A percentile compares a stretch with the other conserved stretches of the same genome.
Conservation (phyloP, 2,888 invertebrate species). For the Tromatobia lineatoria region DNA sequence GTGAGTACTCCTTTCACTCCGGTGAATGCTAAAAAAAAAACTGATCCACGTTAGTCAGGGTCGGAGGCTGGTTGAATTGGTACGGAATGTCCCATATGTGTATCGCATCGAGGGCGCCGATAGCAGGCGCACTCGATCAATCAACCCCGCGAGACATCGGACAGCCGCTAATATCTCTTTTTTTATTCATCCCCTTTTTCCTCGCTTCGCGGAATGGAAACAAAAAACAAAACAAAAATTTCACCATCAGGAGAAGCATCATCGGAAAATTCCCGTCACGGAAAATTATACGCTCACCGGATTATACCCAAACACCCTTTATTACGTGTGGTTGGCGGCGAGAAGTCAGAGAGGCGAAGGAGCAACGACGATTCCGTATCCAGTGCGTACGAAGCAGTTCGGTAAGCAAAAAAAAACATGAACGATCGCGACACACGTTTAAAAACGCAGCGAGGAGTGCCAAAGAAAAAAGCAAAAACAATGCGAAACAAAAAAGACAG, state of each 20-base stretch:
- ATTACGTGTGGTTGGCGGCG: slow-evolving; percentile 98
- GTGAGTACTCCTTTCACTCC: too few species aligned
- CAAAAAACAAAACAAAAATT: slow-evolving; percentile 35
- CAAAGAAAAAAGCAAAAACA: slow-evolving; percentile 58
- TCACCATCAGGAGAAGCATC: slow-evolving; percentile 89
- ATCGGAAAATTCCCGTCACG: slow-evolving; percentile 93
- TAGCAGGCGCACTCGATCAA: slow-evolving; percentile 59
- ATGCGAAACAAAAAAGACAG: neutral
- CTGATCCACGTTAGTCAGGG: too few species aligned
- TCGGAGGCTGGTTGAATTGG: too few species aligned
- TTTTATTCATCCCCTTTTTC: slow-evolving; percentile 28
- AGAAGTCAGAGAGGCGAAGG: slow-evolving; percentile 97
- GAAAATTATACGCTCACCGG: slow-evolving; percentile 95
- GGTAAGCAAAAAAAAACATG: slow-evolving; percentile 90
- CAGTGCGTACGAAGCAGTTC: slow-evolving; percentile 98
- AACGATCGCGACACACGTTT: slow-evolving; percentile 55
- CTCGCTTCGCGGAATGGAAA: slow-evolving; percentile 14
- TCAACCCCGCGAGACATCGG: slow-evolving; percentile 53
- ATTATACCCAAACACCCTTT: slow-evolving; percentile 97
- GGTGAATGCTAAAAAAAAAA: too few species aligned
- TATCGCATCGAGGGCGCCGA: neutral
- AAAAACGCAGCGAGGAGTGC: slow-evolving; percentile 84
- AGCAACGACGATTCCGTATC: slow-evolving; percentile 97
- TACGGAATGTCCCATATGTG: neutral
- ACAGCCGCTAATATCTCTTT: slow-evolving; percentile 58